Conservation (phyloP, 1,140 invertebrate species). For the Metaphire vulgaris region DNA sequence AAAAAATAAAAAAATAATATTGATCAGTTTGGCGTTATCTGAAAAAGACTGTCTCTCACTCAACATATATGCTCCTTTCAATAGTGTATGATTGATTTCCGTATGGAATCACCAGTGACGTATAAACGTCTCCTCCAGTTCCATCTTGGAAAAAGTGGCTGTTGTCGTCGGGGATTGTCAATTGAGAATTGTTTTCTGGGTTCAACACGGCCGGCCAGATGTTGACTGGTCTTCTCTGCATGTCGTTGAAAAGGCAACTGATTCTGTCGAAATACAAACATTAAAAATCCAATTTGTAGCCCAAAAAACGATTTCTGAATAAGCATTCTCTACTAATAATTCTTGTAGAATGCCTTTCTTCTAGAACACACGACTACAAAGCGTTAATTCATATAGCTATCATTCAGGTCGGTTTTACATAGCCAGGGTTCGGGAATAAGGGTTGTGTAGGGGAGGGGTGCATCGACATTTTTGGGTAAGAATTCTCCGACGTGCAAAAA, state of each 20-base stretch:
- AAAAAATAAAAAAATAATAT: too few species aligned
- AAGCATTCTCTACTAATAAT: not conserved
- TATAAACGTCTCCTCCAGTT: not conserved
- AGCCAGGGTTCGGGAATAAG: not conserved
- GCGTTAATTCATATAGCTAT: too few species aligned
- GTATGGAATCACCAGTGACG: not conserved
- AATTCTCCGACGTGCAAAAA: too few species aligned
- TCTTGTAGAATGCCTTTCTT: not conserved
- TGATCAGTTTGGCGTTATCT: too few species aligned
- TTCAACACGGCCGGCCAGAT: not conserved
- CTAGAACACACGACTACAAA: not conserved
- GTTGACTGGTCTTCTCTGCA: not conserved
- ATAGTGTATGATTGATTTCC: not conserved
- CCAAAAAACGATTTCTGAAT: not conserved
- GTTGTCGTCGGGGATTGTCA: not conserved
- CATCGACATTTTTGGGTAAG: too few species aligned
- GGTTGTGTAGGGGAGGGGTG: too few species aligned
- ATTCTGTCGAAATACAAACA: not conserved
- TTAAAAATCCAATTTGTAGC: too few species aligned
- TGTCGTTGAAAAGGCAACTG: not conserved
- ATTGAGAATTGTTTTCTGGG: not conserved
- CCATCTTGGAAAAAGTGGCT: not conserved
- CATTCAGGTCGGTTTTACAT: not conserved
- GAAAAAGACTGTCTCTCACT: too few species aligned
- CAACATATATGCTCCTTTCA: not conserved